Conservation (phyloP, 2,797 vertebrate species). For the Mycteria americana region DNA sequence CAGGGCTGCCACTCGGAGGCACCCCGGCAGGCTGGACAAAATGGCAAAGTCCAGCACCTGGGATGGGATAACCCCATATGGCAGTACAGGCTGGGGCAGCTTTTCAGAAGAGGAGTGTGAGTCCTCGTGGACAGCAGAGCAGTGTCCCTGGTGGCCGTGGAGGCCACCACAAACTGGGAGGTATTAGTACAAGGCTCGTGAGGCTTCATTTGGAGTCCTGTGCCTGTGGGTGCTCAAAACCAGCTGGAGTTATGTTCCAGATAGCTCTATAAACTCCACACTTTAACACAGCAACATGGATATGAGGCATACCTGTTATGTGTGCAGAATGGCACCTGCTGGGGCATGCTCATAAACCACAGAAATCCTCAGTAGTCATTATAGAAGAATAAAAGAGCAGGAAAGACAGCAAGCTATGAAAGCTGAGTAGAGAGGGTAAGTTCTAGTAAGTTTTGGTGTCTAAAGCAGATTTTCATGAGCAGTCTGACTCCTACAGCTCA, state of each 20-base stretch:
- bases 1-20: background rate
- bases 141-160: background rate
- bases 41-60: background rate
- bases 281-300: background rate
- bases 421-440: background rate
- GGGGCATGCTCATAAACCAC: background rate
- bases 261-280: background rate
- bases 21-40: background rate
- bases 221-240: background rate
- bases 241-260: background rate
- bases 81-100: background rate
- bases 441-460: background rate
- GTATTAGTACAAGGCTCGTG: background rate
- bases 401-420: background rate
- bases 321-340: background rate
- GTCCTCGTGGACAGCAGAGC: background rate
- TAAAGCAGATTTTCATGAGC: background rate
- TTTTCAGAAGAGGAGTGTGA: background rate
- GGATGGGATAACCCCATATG: background rate
- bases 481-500: background rate
- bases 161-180: background rate
- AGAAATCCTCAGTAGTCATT: background rate
- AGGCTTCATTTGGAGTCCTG: background rate
- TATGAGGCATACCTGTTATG: background rate
- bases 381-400: background rate